Base-by-base conservation (phyloP, 2,797 vertebrate genomes). In the Muraenolepis orangiensis region DNA sequence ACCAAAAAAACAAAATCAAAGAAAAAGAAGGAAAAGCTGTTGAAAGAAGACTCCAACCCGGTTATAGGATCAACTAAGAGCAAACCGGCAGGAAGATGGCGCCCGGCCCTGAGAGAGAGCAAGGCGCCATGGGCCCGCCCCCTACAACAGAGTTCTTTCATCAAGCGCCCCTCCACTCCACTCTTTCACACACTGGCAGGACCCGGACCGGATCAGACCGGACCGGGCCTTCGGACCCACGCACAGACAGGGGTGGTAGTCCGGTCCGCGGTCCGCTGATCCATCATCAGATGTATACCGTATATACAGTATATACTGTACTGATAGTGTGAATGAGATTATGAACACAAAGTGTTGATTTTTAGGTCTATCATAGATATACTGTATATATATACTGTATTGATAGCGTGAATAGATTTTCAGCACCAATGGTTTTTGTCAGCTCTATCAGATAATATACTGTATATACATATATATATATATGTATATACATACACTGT, bases 131-230 rank as follows among this genome's bases (percentile, higher is more conserved):
- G 93, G 93, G 89, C 91, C 92, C 84, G 87, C 86, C 57, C 80
- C 88, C 87, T 89, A 92, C 85, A 89, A 90, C 89, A 91, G 90
- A 92, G 89, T 91, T 89, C 91, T 94, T 95, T 94, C 93, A 95
- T 95, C 94, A 95, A 93, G 78, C 91, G 90, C 89, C 93, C 91
- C 87, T 82, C 88, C 90, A 91, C 92, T 90, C 91, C 91, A 87
- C 89, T 26, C 82, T 87, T 81, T 79, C 83, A 87, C 93, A 95
- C 93, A 94, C 93, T 93, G 92, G 92, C 92, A 92, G 85, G 89
- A 93, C 90, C 70, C 81, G 74, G 81, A 77, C 57, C 23, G 57
- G 57, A 64, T 4, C 57, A 64, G n/a, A 26, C n/a, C 57, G 57
- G 57, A 26, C 32, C 10, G 57, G 57, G 57, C 18, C 51, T 23